A percentile compares a stretch with the other conserved stretches of the same genome.
phyloP scores from a whole-genome alignment of 2,113 vertebrate species.

The Anhinga anhinga region DNA sequence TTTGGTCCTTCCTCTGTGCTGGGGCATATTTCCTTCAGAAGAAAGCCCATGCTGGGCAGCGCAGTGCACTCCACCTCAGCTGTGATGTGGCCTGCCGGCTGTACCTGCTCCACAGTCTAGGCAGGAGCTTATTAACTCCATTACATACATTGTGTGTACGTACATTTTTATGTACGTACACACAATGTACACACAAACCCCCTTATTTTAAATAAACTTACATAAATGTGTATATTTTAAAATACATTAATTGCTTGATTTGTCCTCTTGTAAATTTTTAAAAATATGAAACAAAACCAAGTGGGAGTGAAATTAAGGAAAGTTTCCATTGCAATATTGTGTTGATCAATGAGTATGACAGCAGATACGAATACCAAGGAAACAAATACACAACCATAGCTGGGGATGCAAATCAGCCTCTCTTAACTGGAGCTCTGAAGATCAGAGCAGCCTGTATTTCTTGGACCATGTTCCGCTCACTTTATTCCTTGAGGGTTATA shows the following conservation, averaged over 20 bases:
- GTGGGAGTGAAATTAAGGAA: not conserved
- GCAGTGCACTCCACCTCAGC: not conserved
- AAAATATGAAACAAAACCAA: not conserved
- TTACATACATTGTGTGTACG: not conserved
- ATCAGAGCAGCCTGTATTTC: constrained; percentile 36
- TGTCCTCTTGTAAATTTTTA: not conserved
- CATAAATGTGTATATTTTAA: not conserved
- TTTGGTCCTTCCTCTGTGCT: not conserved
- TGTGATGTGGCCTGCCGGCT: not conserved
- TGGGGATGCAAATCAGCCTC: not conserved
- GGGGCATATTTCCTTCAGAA: not conserved
- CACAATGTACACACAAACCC: too few relatives aligned
- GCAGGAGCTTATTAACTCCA: not conserved
- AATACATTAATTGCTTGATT: not conserved
- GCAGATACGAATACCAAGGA: not conserved
- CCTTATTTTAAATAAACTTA: not conserved
- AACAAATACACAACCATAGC: not conserved
- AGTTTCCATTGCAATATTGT: not conserved
- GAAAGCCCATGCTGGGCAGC: not conserved
- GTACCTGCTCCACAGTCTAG: not conserved
- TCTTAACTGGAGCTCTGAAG: constrained; percentile 31
- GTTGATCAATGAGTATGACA: not conserved
- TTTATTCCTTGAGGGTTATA: constrained; percentile 61
- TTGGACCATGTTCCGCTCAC: not conserved
- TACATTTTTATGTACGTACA: too few relatives aligned